Conservation (phyloP, 2,113 vertebrate genomes). For the Menura novaehollandiae region DNA sequence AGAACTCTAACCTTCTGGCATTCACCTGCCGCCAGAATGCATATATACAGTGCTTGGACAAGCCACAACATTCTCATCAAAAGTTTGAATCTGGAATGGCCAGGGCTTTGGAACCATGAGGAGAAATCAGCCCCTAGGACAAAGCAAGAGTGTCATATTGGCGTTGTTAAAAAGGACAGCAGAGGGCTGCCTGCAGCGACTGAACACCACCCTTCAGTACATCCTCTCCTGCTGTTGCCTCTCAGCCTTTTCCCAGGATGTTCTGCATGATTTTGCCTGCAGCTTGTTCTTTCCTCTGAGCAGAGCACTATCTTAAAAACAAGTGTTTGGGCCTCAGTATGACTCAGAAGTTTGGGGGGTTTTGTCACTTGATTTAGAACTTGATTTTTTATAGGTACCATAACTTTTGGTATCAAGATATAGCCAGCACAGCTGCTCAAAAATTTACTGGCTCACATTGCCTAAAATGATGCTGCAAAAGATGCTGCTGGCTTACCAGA, state of each 20-base stretch:
- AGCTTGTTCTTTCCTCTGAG: background rate
- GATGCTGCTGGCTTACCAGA: background rate
- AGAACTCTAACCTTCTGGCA: background rate
- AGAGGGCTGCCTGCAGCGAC: accelerated
- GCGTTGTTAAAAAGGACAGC: background rate
- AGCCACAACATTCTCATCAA: background rate
- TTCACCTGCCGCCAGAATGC: background rate
- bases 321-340: background rate
- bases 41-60: background rate
- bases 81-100: background rate
- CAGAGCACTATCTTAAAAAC: background rate
- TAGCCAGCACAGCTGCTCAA: background rate
- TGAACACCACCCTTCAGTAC: background rate
- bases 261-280: background rate
- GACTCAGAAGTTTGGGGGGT: background rate
- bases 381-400: background rate
- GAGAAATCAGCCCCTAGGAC: background rate
- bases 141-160: accelerated
- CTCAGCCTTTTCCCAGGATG: background rate
- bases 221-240: background rate
- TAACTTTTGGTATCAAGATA: background rate
- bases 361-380: background rate
- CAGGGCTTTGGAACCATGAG: background rate
- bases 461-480: background rate
- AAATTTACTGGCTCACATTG: background rate